Base-by-base conservation (phyloP, 64 coral and sea anemone species). In the Dendronephthya gigantea region DNA sequence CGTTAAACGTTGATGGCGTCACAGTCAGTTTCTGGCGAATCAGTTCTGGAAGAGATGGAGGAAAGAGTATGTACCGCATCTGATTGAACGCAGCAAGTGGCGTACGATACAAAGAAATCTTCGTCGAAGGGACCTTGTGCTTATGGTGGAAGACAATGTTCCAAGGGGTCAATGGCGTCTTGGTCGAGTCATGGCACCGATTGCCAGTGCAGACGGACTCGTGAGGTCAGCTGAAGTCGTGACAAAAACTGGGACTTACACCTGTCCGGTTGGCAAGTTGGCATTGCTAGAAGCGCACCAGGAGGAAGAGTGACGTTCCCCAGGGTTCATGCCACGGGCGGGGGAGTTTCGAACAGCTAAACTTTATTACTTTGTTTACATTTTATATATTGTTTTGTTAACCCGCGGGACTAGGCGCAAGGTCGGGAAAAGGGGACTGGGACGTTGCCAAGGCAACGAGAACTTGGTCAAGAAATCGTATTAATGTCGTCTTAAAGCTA, bases 301-400 rank as follows among this genome's bases (percentile, higher is more conserved):
- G 2, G n/a, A 76, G 69, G 13, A 76, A 3, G 28, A 76, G 69
- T 76, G 69, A 76, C 69, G 69, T 76, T 76, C 35, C n/a, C 69
- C 69, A 7, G 3, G 12, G 9, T 76, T 28, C 69, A 76, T 30
- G 69, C 35, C 69, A 76, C 69, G 69, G 69, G 69, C 35, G 28
- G 69, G 69, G 69, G 69, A 33, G 69, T 76, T 76, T 76, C 35
- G 69, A 16, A 27, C 69, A n/a, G n/a, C n/a, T n/a, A n/a, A n/a
- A n/a, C n/a, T n/a, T n/a, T n/a, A n/a, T n/a, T n/a, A n/a, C n/a
- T n/a, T n/a, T n/a, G n/a, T n/a, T n/a, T n/a, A n/a, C n/a, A n/a
- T n/a, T n/a, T n/a, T n/a, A n/a, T n/a, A n/a, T n/a, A n/a, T n/a
- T n/a, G n/a, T n/a, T n/a, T n/a, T n/a, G n/a, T n/a, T n/a, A n/a